A percentile compares a stretch with the other conserved stretches of the same genome.
Conservation (phyloP, 2,888 invertebrate species). For the Scrobipalpa atriplicella region DNA sequence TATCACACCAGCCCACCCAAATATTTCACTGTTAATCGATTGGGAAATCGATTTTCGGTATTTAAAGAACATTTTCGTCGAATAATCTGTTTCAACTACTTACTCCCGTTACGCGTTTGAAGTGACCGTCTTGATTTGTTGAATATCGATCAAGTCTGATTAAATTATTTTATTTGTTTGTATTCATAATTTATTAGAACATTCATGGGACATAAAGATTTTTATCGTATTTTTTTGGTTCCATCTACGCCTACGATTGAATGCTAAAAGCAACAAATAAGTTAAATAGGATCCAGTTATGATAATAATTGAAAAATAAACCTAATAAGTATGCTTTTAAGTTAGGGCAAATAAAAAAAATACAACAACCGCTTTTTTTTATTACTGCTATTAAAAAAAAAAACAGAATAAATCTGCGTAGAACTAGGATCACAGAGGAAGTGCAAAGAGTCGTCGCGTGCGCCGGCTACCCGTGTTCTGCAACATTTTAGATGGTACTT, state of each 20-base stretch:
- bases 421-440: conserved; percentile 39
- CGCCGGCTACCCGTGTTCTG: conserved; percentile 35
- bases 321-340: too few relatives aligned
- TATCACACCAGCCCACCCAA: conserved; percentile 52
- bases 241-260: background rate
- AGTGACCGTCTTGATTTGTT: conserved; percentile 67
- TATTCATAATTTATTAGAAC: background rate
- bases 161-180: conserved; percentile 60
- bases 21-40: conserved; percentile 62
- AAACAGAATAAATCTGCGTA: background rate
- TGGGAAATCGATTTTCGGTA: conserved; percentile 57
- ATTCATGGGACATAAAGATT: background rate
- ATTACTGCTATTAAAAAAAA: too few relatives aligned
- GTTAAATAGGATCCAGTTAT: background rate
- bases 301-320: too few relatives aligned
- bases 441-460: conserved; percentile 55
- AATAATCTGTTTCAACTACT: conserved; percentile 59
- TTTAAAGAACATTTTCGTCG: conserved; percentile 49
- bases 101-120: conserved; percentile 67
- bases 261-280: background rate
- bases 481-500: conserved; percentile 33
- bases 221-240: background rate
- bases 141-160: conserved; percentile 56
- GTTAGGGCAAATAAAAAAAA: too few relatives aligned
- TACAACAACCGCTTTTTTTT: too few relatives aligned